These are phyloP conservation scores for Cataglyphis albicans DNA, from an alignment of 2,888 invertebrate genomes.

Conservation along the genomic window DNA sequence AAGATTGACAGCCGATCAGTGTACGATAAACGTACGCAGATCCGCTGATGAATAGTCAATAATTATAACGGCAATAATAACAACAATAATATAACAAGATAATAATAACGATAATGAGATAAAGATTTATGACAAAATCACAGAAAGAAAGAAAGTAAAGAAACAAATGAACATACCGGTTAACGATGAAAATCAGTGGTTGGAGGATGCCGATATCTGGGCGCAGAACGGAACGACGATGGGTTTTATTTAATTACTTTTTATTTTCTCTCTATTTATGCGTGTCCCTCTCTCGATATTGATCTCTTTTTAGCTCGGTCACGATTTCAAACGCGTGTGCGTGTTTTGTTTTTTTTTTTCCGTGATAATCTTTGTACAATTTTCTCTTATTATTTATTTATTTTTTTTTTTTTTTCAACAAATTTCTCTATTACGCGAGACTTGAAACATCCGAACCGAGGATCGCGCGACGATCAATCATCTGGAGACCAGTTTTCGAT, in stretches of 20 bases:
- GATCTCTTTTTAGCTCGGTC: not conserved
- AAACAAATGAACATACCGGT: conserved; percentile 85
- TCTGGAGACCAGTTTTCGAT: conserved; percentile 37
- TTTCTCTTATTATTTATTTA: conserved; percentile 13
- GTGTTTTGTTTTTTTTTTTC: not conserved
- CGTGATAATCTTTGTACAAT: conserved; percentile 28
- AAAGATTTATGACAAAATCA: conserved; percentile 70
- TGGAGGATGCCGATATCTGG: conserved; percentile 84
- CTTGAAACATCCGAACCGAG: conserved; percentile 6
- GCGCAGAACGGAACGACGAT: conserved; percentile 76
- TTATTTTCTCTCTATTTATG: conserved; percentile 43
- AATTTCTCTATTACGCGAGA: conserved; percentile 26
- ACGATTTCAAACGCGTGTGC: conserved; percentile 13
- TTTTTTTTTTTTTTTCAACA: not conserved
- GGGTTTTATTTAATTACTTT: conserved; percentile 61
- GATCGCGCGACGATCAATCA: conserved; percentile 45
- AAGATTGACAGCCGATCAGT: conserved; percentile 62
- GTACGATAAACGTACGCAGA: conserved; percentile 65
- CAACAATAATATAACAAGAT: conserved; percentile 72
- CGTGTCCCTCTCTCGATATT: conserved; percentile 31
- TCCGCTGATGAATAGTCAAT: conserved; percentile 62
- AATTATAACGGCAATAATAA: conserved; percentile 73
- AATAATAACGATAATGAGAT: conserved; percentile 72
- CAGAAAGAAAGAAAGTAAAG: conserved; percentile 84
- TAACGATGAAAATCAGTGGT: conserved; percentile 86